phyloP scores from a whole-genome alignment of 2,888 invertebrate species.

The Synanthedon formicaeformis region DNA sequence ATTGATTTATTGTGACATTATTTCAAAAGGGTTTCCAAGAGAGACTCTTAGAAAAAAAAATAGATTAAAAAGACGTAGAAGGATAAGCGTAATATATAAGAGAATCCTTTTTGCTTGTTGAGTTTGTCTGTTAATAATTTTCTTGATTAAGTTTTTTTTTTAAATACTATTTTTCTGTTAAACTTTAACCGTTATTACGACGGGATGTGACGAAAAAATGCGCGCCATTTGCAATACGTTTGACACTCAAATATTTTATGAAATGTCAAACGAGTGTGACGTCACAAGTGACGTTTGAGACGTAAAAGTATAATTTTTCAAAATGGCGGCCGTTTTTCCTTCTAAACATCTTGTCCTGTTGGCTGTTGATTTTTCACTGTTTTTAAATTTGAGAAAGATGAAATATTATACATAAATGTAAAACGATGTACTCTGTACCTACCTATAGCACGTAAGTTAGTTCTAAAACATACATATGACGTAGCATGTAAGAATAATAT shows the following conservation, averaged over 20 bases:
- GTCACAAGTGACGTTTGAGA: not conserved
- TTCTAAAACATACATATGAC: conserved; percentile 40
- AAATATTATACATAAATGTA: not conserved
- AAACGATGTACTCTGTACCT: conserved; percentile 51
- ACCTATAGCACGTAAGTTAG: conserved; percentile 37
- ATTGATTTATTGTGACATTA: conserved; percentile 7
- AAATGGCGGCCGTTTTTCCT: conserved; percentile 1
- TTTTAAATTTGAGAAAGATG: conserved; percentile 3
- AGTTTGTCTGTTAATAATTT: conserved; percentile 8
- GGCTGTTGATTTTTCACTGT: conserved; percentile 11
- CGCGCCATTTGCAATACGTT: conserved; percentile 4
- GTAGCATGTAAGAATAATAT: conserved; percentile 41
- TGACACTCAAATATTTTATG: too few species aligned
- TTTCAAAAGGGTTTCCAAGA: too few species aligned
- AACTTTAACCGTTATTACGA: conserved; percentile 18
- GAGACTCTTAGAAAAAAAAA: conserved; percentile 6
- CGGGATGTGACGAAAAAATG: conserved; percentile 4
- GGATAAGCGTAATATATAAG: conserved; percentile 14
- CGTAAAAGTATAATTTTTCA: not conserved
- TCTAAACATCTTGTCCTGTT: conserved; percentile 5
- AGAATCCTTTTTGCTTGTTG: conserved; percentile 14
- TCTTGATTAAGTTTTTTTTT: conserved; percentile 6
- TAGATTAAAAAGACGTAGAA: conserved; percentile 13
- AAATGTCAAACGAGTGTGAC: too few species aligned
- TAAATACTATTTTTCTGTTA: conserved; percentile 21